A percentile compares a stretch with the other conserved stretches of the same genome.
Evolutionary conservation across 2,888 invertebrate species (phyloP).

Genomic region (Apotomis capreana): DNA sequence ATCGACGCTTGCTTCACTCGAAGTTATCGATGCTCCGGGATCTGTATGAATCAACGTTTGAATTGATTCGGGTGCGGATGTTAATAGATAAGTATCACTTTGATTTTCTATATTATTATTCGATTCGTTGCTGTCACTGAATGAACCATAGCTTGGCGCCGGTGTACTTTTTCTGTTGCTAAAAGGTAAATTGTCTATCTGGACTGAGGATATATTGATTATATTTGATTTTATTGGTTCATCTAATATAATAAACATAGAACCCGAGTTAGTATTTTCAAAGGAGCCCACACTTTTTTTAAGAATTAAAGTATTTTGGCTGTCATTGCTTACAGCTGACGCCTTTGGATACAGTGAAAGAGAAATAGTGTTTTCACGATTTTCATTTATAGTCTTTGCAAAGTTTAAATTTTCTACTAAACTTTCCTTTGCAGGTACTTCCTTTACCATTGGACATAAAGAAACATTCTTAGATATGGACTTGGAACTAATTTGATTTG

Average conservation of each 20-base stretch:
- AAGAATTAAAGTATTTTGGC: conserved; percentile 56
- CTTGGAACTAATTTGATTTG: conserved; percentile 49
- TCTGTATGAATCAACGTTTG: conserved; percentile 4
- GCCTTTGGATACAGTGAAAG: conserved; percentile 49
- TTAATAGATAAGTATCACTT: conserved; percentile 40
- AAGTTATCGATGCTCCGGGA: conserved; percentile 27
- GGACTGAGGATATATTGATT: conserved; percentile 61
- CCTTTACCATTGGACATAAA: conserved; percentile 55
- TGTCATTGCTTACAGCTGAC: conserved; percentile 53
- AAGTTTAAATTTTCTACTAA: conserved; percentile 48
- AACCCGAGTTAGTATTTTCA: conserved; percentile 42
- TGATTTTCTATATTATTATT: conserved; percentile 51
- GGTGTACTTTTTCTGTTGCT: conserved; percentile 40
- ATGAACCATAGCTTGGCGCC: conserved; percentile 42
- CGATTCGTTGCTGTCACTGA: conserved; percentile 43
- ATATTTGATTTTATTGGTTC: conserved; percentile 56
- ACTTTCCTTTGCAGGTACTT: conserved; percentile 59
- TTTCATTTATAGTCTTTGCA: conserved; percentile 43
- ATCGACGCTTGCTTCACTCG: conserved; percentile 48
- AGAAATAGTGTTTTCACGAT: conserved; percentile 44
- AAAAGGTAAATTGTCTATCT: conserved; percentile 51
- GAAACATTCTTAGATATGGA: conserved; percentile 54
- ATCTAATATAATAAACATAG: conserved; percentile 22
- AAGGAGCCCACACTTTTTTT: conserved; percentile 36
- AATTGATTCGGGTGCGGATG: conserved; percentile 42